Evolutionary conservation across 2,888 invertebrate genomes (phyloP), one percentile per base, ranked within the genome.

Genomic region (Eupithecia pulchellata): DNA sequence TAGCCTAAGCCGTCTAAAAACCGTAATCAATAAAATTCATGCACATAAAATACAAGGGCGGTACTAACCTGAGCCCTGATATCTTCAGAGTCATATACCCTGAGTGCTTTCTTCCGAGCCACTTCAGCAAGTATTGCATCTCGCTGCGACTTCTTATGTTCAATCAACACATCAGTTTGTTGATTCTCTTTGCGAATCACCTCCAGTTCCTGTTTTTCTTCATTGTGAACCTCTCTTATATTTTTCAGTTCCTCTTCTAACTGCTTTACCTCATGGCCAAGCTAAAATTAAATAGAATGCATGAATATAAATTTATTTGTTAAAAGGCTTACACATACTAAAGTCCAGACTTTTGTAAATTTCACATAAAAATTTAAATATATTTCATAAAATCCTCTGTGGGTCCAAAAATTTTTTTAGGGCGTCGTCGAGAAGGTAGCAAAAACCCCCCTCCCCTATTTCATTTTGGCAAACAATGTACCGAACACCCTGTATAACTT

Each of bases 51-150:
- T n/a, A 20, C 3, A 32, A 47, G 11, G 36, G 42, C 8, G n/a
- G 47, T 47, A 47, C 27, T 42, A 13, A 70, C 75, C 66, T 70
- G 66, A 1, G 73, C 62, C 6, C 64, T 84, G 1, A 93, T 87
- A 72, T 92, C 93, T 0, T 92, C 91, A 0, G 89, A 92, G 69
- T 93, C 91, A 58, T 89, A 89, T 0, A 94, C 93, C 65, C 91
- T 86, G 2, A 89, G 72, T 1, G 89, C 88, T 71, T 81, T 84
- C 55, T 86, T 89, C 30, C 89, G 84, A 0, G 86, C 87, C 1
- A 91, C 82, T 67, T 93, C 92, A 0, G 85, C 83, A 17, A 88
- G 30, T 4, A 92, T 27, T 0, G 84, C 83, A 63, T 93, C 92
- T n/a, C 83, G 81, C 0, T 90, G 86, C 1, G 81, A 79, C 72